A percentile compares a stretch with the other conserved stretches of the same genome.
These are phyloP conservation scores for Canis aureus DNA, from an alignment of 2,113 vertebrate genomes.

Conservation along the genomic window DNA sequence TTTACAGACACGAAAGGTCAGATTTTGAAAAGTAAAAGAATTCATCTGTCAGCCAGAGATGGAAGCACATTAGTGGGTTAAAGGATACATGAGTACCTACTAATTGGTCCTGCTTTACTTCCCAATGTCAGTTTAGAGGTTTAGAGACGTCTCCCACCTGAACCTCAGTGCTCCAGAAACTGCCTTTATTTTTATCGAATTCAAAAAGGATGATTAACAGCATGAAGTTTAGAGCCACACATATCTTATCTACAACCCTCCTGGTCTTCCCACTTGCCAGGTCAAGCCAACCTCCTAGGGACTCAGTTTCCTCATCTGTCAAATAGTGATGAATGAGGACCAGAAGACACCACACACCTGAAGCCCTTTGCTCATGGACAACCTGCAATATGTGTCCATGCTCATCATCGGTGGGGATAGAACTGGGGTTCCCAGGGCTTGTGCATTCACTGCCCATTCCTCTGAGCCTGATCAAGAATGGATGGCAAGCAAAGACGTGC, in stretches of 20 bases:
- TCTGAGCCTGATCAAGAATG: rapidly evolving
- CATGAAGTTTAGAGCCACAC: neutral
- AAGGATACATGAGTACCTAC: rapidly evolving
- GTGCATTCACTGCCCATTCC: rapidly evolving
- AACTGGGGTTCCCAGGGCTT: rapidly evolving
- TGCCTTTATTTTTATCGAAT: neutral
- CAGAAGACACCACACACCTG: rapidly evolving
- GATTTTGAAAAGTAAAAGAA: neutral
- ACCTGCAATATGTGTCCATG: rapidly evolving
- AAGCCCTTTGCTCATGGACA: rapidly evolving
- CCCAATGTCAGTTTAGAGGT: rapidly evolving
- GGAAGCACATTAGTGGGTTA: neutral
- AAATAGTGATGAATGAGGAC: neutral
- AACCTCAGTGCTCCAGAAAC: neutral
- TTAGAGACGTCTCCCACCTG: neutral
- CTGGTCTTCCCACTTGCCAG: neutral
- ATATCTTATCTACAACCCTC: neutral
- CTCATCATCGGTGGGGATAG: rapidly evolving
- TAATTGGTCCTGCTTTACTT: neutral
- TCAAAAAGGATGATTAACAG: neutral
- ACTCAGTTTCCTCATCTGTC: neutral
- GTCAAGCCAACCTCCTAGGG: neutral
- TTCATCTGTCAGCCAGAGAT: neutral
- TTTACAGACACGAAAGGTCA: neutral
- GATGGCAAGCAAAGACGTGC: rapidly evolving